Evolutionary conservation across 2,888 invertebrate genomes (phyloP).

Genomic region (Calliopum simillimum): DNA sequence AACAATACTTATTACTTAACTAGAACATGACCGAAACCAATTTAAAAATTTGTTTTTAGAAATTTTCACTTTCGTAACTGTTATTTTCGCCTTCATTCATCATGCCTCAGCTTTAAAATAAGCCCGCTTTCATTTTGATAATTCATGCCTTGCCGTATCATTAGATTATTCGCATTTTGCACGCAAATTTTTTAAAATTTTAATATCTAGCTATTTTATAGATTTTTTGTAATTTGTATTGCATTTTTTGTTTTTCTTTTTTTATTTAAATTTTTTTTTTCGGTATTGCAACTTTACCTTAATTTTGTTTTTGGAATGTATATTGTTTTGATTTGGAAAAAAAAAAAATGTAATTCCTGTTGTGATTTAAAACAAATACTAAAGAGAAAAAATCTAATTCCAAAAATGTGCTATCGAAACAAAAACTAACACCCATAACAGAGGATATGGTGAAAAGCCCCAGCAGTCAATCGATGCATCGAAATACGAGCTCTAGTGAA

Average conservation of each 20-base stretch:
- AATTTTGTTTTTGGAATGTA: conserved; percentile 24
- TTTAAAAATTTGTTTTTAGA: not conserved
- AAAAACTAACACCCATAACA: conserved; percentile 61
- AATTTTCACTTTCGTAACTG: not conserved
- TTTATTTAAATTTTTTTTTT: not conserved
- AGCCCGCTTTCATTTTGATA: conserved; percentile 35
- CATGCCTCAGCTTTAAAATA: not conserved
- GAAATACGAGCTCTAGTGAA: conserved; percentile 79
- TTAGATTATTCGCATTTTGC: conserved; percentile 5
- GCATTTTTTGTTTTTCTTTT: conserved; percentile 27
- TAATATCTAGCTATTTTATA: conserved; percentile 21
- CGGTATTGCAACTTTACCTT: conserved; percentile 16
- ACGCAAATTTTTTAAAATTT: not conserved
- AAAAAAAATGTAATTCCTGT: not conserved
- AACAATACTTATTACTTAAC: too few relatives aligned
- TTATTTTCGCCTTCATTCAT: too few relatives aligned
- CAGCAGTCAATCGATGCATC: conserved; percentile 82
- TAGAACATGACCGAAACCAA: too few relatives aligned
- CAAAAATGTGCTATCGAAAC: conserved; percentile 52
- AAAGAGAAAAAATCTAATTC: conserved; percentile 60
- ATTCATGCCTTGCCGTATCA: conserved; percentile 26
- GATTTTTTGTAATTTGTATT: conserved; percentile 43
- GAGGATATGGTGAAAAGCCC: conserved; percentile 83
- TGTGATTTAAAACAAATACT: conserved; percentile 49
- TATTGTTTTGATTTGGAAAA: conserved; percentile 24